These are phyloP conservation scores for Micromys minutus DNA, from an alignment of 2,113 vertebrate genomes.

Conservation along the genomic window DNA sequence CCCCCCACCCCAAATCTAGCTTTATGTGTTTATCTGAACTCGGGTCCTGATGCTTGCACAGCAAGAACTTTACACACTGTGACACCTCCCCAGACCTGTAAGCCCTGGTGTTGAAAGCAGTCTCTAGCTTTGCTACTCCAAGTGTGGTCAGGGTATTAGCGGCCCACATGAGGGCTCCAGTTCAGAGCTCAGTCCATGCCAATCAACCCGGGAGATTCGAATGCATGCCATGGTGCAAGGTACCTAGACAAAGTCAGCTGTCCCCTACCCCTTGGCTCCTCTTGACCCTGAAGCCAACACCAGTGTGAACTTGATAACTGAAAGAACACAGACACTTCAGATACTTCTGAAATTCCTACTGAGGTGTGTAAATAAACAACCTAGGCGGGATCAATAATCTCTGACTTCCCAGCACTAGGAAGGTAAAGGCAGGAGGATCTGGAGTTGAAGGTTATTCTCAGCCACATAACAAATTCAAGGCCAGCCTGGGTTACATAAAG, in stretches of 20 bases:
- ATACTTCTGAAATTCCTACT: neutral
- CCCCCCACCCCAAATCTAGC: neutral
- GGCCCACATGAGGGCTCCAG: neutral
- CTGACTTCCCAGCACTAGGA: neutral
- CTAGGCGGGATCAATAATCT: neutral
- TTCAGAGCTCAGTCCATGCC: neutral
- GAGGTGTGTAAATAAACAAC: neutral
- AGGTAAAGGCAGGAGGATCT: neutral
- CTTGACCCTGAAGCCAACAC: neutral
- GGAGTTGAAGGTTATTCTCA: neutral
- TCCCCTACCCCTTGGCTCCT: neutral
- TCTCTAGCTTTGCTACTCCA: neutral
- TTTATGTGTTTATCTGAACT: neutral
- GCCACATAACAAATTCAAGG: neutral
- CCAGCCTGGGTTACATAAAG: neutral
- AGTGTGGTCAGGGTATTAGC: neutral
- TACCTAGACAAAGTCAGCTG: neutral
- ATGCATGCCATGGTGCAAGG: accelerated
- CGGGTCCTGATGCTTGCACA: neutral
- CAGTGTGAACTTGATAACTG: neutral
- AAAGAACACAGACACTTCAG: neutral
- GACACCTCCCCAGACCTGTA: neutral
- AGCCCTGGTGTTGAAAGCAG: neutral
- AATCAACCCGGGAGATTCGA: neutral
- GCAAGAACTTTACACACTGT: neutral